Percentiles rank a stretch among this genome's conserved stretches.
Conservation (phyloP, 2,113 vertebrate genomes). For the Papio anubis region DNA sequence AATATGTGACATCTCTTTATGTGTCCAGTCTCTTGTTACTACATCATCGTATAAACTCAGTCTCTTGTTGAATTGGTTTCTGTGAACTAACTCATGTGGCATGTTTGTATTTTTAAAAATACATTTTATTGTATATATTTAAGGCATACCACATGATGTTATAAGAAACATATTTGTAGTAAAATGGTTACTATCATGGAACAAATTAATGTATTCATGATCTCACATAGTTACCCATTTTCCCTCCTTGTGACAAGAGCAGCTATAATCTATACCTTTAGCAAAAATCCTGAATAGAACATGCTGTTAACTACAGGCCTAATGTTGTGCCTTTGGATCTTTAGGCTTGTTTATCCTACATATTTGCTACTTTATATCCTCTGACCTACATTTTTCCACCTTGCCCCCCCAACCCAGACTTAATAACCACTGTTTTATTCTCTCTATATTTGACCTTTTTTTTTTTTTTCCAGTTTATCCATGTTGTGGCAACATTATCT, state of each 20-base stretch:
- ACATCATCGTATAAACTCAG: neutral
- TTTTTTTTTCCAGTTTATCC: too few relatives aligned
- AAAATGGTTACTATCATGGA: neutral
- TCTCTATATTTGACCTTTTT: too few relatives aligned
- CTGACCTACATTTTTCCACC: neutral
- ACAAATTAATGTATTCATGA: neutral
- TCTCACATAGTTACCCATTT: neutral
- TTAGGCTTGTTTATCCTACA: neutral
- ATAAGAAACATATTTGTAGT: neutral
- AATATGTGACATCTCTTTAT: neutral
- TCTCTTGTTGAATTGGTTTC: neutral
- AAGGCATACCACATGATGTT: neutral
- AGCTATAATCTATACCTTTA: neutral
- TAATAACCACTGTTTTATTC: too few relatives aligned
- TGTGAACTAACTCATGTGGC: neutral
- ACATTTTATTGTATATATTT: neutral
- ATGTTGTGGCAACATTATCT: too few relatives aligned
- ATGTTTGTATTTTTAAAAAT: neutral
- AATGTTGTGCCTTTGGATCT: neutral
- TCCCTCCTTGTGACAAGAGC: neutral
- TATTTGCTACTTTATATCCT: neutral
- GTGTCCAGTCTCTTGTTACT: neutral
- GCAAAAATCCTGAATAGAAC: neutral
- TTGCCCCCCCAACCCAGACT: too few relatives aligned
- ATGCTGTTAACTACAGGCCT: neutral